Percentiles rank a stretch among this genome's conserved stretches.
Conservation (phyloP, 2,888 invertebrate genomes). For the Tiliacea citrago region DNA sequence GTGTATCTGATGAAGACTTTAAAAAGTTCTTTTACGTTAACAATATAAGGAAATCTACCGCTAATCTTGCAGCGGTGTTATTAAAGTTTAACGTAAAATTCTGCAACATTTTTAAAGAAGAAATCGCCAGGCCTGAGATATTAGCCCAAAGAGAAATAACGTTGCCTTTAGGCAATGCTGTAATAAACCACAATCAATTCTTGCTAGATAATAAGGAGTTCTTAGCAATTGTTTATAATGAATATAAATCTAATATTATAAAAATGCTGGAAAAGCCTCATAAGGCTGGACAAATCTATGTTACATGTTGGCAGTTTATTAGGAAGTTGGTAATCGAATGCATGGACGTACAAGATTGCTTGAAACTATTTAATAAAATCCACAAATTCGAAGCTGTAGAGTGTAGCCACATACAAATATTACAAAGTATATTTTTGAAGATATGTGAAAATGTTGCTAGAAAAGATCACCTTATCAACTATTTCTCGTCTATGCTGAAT, state of each 20-base stretch:
- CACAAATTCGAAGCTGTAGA: constrained; percentile 92
- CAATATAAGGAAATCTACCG: constrained; percentile 90
- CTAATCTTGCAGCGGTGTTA: constrained; percentile 90
- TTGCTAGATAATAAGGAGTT: constrained; percentile 84
- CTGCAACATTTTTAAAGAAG: constrained; percentile 85
- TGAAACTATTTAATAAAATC: constrained; percentile 90
- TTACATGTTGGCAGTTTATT: constrained; percentile 91
- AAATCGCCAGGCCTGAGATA: constrained; percentile 83
- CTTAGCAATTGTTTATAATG: constrained; percentile 89
- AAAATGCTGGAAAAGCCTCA: constrained; percentile 93
- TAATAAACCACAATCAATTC: constrained; percentile 82
- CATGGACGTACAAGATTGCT: constrained; percentile 90
- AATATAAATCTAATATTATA: constrained; percentile 91
- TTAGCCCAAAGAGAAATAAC: constrained; percentile 91
- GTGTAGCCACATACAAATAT: constrained; percentile 89
- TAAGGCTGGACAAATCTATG: constrained; percentile 92
- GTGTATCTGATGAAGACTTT: constrained; percentile 89
- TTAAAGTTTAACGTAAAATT: constrained; percentile 89
- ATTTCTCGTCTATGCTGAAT: constrained; percentile 90
- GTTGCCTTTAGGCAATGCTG: constrained; percentile 91
- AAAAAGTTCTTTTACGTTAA: constrained; percentile 87
- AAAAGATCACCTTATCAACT: constrained; percentile 87
- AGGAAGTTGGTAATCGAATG: constrained; percentile 91
- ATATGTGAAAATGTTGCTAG: constrained; percentile 80
- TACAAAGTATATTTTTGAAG: constrained; percentile 90